Evolutionary conservation across 2,888 invertebrate species (phyloP).

Genomic region (Drosophila cyrtoloma): DNA sequence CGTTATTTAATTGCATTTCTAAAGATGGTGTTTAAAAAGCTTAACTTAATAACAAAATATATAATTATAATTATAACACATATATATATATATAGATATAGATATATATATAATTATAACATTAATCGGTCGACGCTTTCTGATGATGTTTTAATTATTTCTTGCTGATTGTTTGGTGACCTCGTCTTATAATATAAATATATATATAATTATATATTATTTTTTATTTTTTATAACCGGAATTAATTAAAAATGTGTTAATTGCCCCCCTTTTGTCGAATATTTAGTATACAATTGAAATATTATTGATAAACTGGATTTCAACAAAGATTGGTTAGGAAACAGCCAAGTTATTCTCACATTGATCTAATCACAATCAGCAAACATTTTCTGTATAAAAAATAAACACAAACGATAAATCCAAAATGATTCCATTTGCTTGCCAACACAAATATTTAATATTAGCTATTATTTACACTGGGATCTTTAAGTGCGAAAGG

Average conservation of each 20-base stretch:
- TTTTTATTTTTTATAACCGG: too few species aligned
- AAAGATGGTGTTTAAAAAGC: background rate
- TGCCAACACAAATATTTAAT: conserved; percentile 2
- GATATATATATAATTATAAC: background rate
- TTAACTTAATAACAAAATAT: background rate
- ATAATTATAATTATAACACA: background rate
- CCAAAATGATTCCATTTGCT: conserved; percentile 12
- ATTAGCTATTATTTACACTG: conserved; percentile 19
- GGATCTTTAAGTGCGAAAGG: conserved; percentile 21
- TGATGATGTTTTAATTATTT: background rate
- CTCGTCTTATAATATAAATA: background rate
- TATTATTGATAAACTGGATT: background rate
- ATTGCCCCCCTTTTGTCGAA: background rate
- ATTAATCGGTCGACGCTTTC: background rate
- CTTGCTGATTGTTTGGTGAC: background rate
- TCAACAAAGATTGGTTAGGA: background rate
- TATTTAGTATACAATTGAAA: background rate
- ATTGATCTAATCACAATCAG: background rate
- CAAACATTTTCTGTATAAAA: background rate
- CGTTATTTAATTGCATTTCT: background rate
- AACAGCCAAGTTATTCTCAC: background rate
- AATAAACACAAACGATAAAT: background rate
- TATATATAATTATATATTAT: too few species aligned
- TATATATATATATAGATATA: background rate
- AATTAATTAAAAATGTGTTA: background rate